phyloP scores from a whole-genome alignment of 2,888 invertebrate genomes.

The Phalangium opilio region DNA sequence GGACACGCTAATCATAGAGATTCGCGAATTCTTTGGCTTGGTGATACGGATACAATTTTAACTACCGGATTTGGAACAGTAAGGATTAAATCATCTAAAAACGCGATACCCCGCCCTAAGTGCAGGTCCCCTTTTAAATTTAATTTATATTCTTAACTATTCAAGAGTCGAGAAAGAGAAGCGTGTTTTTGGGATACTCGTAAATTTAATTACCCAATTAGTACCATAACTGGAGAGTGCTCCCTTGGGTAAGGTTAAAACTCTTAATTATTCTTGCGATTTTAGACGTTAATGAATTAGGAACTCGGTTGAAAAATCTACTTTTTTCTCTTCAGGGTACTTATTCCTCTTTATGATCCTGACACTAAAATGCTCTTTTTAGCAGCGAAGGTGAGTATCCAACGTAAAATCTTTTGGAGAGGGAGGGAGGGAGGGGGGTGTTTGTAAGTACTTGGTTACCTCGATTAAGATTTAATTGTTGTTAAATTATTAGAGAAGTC shows the following conservation, averaged over 20 bases:
- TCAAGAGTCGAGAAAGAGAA: slow-evolving; percentile 60
- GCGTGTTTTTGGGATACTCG: slow-evolving; percentile 74
- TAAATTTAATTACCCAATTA: slow-evolving; percentile 58
- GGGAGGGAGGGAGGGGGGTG: too few relatives aligned
- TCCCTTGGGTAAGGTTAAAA: slow-evolving; percentile 12
- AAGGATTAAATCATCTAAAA: slow-evolving; percentile 21
- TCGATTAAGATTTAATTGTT: too few relatives aligned
- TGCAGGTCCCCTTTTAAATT: not conserved
- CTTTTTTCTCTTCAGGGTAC: slow-evolving; percentile 39
- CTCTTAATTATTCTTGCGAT: not conserved
- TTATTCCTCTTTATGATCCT: slow-evolving; percentile 81
- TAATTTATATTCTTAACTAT: not conserved
- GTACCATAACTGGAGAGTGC: slow-evolving; percentile 35
- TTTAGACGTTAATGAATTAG: slow-evolving; percentile 6
- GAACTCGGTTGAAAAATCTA: too few relatives aligned
- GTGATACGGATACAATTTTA: slow-evolving; percentile 61
- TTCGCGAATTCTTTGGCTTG: slow-evolving; percentile 78
- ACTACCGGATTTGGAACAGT: slow-evolving; percentile 76
- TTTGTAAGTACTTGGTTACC: too few relatives aligned
- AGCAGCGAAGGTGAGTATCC: slow-evolving; percentile 56
- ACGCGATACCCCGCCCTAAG: not conserved
- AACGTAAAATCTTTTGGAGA: too few relatives aligned
- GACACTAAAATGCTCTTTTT: slow-evolving; percentile 92
- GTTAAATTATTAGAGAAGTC: too few relatives aligned
- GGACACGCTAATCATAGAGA: slow-evolving; percentile 85